Evolutionary conservation across 2,888 invertebrate species (phyloP), one percentile per base, ranked within the genome.

Genomic region (Saturnia pavonia): DNA sequence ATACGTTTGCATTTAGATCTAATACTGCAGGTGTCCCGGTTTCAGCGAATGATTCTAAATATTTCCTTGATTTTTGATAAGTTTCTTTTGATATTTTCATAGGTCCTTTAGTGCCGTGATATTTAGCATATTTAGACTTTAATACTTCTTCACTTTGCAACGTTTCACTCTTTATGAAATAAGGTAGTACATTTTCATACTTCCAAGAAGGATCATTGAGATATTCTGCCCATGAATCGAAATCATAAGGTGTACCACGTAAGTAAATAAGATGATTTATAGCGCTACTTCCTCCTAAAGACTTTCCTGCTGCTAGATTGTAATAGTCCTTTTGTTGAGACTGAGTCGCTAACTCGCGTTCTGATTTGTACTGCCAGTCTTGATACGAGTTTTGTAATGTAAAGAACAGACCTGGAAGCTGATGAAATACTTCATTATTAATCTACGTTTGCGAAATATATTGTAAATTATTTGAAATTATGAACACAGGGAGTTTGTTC

Each of bases 21-120:
- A 74, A 67, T 8, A 85, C 57, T 6, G 79, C 74, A 14, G 76
- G 74, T 14, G 82, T 86, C 0, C 95, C 95, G 67, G 92, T 74
- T 77, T 94, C 91, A 67, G 81, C 75, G 12, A 93, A 90, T 0
- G 92, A 89, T 34, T 85, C 72, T 14, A 89, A 69, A 75, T 87
- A 85, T 68, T 77, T 74, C 0, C 78, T 68, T 9, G 79, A 80
- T 22, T 72, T 71, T 45, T 73, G n/a, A 22, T 75, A 73, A 1
- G 73, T 69, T 69, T 83, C 74, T 51, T 78, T 87, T 0, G 86
- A 87, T 16, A 94, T 80, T 16, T 88, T 86, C 34, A 91, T 74
- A n/a, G 85, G 85, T 0, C 94, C 94, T 0, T 85, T 81, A 0
- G 80, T 82, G 6, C 89, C 90, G 72, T 91, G 90, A 67, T 80